Evolutionary conservation across 1,140 invertebrate genomes (phyloP), one percentile per base, ranked within the genome.

Genomic region (Papilio machaon): DNA sequence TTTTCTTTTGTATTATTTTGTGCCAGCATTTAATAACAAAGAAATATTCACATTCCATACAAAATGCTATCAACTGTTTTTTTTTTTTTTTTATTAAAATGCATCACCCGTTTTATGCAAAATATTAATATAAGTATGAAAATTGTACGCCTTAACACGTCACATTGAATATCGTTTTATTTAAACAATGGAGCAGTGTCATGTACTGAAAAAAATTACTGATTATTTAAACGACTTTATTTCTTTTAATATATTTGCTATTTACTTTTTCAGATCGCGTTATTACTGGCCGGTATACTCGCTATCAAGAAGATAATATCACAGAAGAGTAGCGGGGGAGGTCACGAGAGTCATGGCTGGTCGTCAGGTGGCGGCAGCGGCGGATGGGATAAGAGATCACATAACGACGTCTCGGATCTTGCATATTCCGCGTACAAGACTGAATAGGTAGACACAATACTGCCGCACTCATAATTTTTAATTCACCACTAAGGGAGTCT

Each of bases 281-380:
- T 97, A 13, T 95, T 97, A 2, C 92, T 97, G 46, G 96, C 97
- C 1, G 96, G 97, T 81, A 97, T 97, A 80, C 97, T 97, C 74
- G 97, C 97, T 0, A 86, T 97, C n/a, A 97, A 97, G 95, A 97
- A 97, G 86, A 91, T 97, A 0, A 94, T 97, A 80, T 95, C 95
- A 0, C 95, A 96, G 85, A 97, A 97, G 90, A 95, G 96, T 19
- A 94, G 95, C 2, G 94, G 95, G 4, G 95, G 95, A 19, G 94
- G 95, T 67, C 94, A 95, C n/a, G 94, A 94, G 79, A 92, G 91
- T 73, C 95, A 95, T 77, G 95, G 95, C 82, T 96, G 95, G 88
- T 95, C 95, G 2, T 95, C 95, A 15, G 91, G 94, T 1, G 95
- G 95, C 54, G 91, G 95, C 79, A 92, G 96, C 47, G 95, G 96